Evolutionary conservation across 2,888 invertebrate species (phyloP), one percentile per base, ranked within the genome.

Genomic region (Adelognathus sp.): DNA sequence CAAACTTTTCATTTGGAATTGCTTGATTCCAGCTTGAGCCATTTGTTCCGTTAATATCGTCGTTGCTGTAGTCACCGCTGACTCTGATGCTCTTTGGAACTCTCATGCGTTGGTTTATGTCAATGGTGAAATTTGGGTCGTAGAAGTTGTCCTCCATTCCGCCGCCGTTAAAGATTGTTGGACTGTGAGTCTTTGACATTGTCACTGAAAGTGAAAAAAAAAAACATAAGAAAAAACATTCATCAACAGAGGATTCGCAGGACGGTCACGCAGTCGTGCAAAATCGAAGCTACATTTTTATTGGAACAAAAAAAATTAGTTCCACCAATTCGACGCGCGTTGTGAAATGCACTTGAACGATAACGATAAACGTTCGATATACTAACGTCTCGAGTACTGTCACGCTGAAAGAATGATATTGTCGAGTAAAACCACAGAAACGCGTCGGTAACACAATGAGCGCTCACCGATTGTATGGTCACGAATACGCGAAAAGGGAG

Each of bases 51-150:
- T 95, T 94, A 6, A 94, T 92, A 54, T 92, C 90, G 66, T 96
- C 95, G 69, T 95, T 94, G 21, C 93, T 93, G 83, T 92, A 93
- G 87, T 95, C 95, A 11, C 95, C 95, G 82, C 94, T 95, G 71
- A 97, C 96, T 92, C 96, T 94, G 79, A 96, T 95, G 85, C 95
- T 94, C 87, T 96, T 95, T 0, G 96, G 97, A 11, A 97, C 96
- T 84, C 95, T 94, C 97, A 97, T 97, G 91, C 94, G 95, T 86
- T 95, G 94, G 86, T 95, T 96, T 80, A 97, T 96, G 87, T 96
- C 96, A 61, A 95, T 94, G 77, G 96, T 95, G 88, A 94, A 96
- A 87, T 95, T 94, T 31, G 95, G 94, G 87, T 97, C 96, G 84
- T 93, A 94, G 81, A 92, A 92, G 71, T 90, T 90, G 83, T 94